Evolutionary conservation across 2,888 invertebrate genomes (phyloP).

Genomic region (Poecilus cupreus): DNA sequence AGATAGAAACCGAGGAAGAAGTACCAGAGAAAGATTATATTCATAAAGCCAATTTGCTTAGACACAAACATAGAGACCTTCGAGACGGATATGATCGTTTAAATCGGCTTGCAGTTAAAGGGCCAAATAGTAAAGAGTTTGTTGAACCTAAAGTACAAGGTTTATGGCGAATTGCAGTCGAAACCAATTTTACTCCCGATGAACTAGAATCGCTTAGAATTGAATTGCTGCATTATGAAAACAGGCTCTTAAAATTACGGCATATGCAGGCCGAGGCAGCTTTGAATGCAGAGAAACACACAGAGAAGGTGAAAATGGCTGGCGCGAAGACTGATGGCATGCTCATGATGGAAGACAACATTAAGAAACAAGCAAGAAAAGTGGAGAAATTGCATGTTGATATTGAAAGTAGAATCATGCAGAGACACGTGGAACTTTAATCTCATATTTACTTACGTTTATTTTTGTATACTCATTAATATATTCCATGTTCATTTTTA

Average conservation of each 20-base stretch:
- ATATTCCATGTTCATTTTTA: slow-evolving; percentile 27
- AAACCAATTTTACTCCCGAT: slow-evolving; percentile 86
- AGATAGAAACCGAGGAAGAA: slow-evolving; percentile 77
- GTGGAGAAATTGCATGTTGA: slow-evolving; percentile 90
- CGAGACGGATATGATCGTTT: slow-evolving; percentile 87
- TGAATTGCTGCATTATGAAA: slow-evolving; percentile 92
- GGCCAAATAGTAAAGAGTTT: slow-evolving; percentile 89
- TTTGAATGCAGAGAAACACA: slow-evolving; percentile 80
- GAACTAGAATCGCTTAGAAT: slow-evolving; percentile 90
- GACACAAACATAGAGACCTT: slow-evolving; percentile 84
- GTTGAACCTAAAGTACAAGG: slow-evolving; percentile 93
- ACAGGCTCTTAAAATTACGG: slow-evolving; percentile 86
- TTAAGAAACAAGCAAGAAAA: slow-evolving; percentile 89
- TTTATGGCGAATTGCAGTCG: slow-evolving; percentile 88
- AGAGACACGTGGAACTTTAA: slow-evolving; percentile 86
- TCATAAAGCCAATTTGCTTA: slow-evolving; percentile 81
- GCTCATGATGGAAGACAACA: slow-evolving; percentile 82
- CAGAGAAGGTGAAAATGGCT: slow-evolving; percentile 76
- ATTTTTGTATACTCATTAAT: neutral
- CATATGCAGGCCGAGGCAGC: slow-evolving; percentile 89
- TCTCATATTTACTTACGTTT: no score
- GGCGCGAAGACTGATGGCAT: slow-evolving; percentile 80
- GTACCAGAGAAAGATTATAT: slow-evolving; percentile 78
- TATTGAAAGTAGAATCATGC: slow-evolving; percentile 85
- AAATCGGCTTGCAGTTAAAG: slow-evolving; percentile 83